These are phyloP conservation scores for Labeo rohita DNA, from an alignment of 2,113 vertebrate species.

Conservation along the genomic window DNA sequence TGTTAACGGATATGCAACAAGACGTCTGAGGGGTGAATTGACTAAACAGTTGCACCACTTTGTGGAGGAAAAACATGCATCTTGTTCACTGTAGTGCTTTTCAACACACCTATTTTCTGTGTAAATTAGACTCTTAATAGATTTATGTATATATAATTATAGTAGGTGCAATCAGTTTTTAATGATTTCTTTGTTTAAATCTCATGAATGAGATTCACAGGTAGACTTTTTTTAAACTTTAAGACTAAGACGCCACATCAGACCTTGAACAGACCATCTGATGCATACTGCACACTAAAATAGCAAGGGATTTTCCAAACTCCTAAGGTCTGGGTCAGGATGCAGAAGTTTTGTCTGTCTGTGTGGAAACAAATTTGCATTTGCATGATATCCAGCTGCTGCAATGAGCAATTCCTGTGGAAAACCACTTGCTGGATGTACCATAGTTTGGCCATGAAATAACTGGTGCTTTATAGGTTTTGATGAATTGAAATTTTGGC, in stretches of 20 bases:
- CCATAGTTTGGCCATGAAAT: not conserved
- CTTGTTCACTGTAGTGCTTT: not conserved
- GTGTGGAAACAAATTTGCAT: not conserved
- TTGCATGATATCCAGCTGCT: not conserved
- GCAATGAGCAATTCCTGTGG: not conserved
- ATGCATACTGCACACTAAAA: slow-evolving; percentile 14
- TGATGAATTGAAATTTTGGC: not conserved
- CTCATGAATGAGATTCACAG: not conserved
- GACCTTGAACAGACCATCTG: not conserved
- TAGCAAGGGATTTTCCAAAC: not conserved
- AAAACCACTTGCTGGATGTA: not conserved
- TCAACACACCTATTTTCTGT: not conserved
- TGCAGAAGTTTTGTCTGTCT: not conserved
- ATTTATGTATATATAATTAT: not conserved
- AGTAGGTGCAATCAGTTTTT: not conserved
- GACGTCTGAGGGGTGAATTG: not conserved
- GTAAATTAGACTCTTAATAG: not conserved
- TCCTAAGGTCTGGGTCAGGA: not conserved
- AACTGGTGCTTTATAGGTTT: not conserved
- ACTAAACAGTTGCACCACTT: not conserved
- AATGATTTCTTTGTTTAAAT: not conserved
- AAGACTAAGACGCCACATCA: not conserved
- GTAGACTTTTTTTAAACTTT: not conserved
- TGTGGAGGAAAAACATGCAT: not conserved
- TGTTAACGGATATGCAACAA: not conserved